Evolutionary conservation across 1,140 invertebrate genomes (phyloP).

Genomic region (Stenopsyche tienmushanensis): DNA sequence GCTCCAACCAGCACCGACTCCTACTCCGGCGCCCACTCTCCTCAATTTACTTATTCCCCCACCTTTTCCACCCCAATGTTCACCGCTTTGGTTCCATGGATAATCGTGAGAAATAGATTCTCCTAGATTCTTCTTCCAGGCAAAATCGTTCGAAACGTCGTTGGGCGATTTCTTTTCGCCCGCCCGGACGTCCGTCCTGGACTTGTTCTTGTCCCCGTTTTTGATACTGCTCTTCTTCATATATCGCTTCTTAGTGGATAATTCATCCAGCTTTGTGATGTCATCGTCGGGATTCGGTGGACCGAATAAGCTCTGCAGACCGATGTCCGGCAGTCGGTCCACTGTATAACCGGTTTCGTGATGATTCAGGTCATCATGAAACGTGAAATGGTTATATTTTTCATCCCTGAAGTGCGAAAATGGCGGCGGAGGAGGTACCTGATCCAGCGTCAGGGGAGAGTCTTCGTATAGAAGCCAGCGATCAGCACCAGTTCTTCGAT

Average conservation of each 20-base stretch:
- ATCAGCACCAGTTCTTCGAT: slow-evolving; percentile 30
- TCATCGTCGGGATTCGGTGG: slow-evolving; percentile 39
- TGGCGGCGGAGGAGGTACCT: slow-evolving; percentile 27
- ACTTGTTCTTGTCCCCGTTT: slow-evolving; percentile 37
- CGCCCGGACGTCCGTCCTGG: slow-evolving; percentile 13
- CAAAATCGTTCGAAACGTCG: slow-evolving; percentile 29
- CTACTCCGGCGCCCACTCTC: slow-evolving; percentile 10
- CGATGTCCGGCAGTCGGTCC: slow-evolving; percentile 34
- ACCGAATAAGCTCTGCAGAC: slow-evolving; percentile 38
- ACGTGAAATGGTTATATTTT: slow-evolving; percentile 38
- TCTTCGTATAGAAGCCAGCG: slow-evolving; percentile 38
- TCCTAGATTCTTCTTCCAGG: slow-evolving; percentile 39
- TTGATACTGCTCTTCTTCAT: slow-evolving; percentile 32
- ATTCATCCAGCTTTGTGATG: slow-evolving; percentile 39
- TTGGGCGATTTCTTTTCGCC: slow-evolving; percentile 20
- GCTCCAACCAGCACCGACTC: slow-evolving; percentile 18
- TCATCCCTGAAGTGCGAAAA: slow-evolving; percentile 39
- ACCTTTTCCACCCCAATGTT: slow-evolving; percentile 32
- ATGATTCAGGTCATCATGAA: slow-evolving; percentile 35
- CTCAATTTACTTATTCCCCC: slow-evolving; percentile 26
- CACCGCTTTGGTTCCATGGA: slow-evolving; percentile 38
- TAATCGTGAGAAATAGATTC: slow-evolving; percentile 37
- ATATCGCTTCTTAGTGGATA: slow-evolving; percentile 38
- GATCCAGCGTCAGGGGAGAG: slow-evolving; percentile 30
- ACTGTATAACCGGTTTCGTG: slow-evolving; percentile 22